Evolutionary conservation across 2,888 invertebrate genomes (phyloP).

Genomic region (Nomada hirtipes): DNA sequence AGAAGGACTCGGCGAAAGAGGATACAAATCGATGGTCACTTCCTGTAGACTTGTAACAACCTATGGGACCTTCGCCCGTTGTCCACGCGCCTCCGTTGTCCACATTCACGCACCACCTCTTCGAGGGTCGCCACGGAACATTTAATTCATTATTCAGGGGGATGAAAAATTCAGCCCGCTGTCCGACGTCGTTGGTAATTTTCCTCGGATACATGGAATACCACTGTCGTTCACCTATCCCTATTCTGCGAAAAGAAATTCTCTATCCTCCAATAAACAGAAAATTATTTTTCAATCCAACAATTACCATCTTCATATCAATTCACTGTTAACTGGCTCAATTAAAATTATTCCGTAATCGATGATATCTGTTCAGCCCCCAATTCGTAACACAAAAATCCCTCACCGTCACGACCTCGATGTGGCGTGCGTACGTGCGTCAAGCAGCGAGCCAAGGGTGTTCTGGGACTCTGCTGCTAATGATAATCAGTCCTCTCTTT

Average conservation of each 20-base stretch:
- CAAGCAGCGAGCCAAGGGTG: conserved; percentile 66
- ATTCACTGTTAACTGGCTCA: background rate
- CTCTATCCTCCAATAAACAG: background rate
- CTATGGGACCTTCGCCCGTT: conserved; percentile 72
- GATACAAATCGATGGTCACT: conserved; percentile 81
- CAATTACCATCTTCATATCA: background rate
- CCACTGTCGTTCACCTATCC: conserved; percentile 7
- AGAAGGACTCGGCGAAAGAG: conserved; percentile 72
- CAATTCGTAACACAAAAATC: conserved; percentile 28
- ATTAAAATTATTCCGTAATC: conserved; percentile 28
- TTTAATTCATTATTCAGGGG: conserved; percentile 84
- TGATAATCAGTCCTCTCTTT: conserved; percentile 80
- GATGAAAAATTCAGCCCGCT: conserved; percentile 80
- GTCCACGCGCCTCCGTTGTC: conserved; percentile 51
- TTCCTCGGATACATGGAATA: conserved; percentile 35
- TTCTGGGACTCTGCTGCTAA: conserved; percentile 78
- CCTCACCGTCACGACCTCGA: conserved; percentile 57
- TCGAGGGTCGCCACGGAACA: conserved; percentile 78
- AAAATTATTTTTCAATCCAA: too few relatives aligned
- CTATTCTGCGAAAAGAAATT: background rate
- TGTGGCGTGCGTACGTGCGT: conserved; percentile 68
- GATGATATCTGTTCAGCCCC: background rate
- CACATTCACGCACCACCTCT: conserved; percentile 58
- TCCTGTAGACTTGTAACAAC: conserved; percentile 77
- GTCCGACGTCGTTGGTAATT: conserved; percentile 61